Evolutionary conservation across 2,113 vertebrate genomes (phyloP).

Genomic region (Mixornis gularis): DNA sequence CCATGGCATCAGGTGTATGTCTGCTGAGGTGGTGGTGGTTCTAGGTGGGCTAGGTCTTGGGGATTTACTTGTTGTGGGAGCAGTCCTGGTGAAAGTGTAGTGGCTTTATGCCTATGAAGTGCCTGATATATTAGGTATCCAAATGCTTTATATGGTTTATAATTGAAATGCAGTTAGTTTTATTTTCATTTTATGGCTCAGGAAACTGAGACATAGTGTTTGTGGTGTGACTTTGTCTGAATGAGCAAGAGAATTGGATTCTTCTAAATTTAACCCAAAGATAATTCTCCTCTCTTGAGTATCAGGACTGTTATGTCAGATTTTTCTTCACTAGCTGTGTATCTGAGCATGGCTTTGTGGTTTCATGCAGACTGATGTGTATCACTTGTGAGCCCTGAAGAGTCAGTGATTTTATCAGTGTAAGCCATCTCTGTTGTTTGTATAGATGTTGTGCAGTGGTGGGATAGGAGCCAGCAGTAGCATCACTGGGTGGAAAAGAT

Average conservation of each 20-base stretch:
- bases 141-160: not conserved
- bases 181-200: not conserved
- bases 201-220: not conserved
- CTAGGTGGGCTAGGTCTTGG: not conserved
- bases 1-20: rapidly evolving
- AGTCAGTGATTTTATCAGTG: not conserved
- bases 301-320: not conserved
- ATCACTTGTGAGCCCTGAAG: not conserved
- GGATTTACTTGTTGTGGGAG: not conserved
- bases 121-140: not conserved
- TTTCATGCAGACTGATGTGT: not conserved
- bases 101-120: not conserved
- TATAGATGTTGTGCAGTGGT: not conserved
- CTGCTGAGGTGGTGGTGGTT: not conserved
- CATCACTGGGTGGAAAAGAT: not conserved
- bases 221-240: not conserved
- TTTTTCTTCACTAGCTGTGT: not conserved
- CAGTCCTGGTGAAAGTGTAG: not conserved
- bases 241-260: not conserved
- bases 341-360: not conserved
- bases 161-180: not conserved
- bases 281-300: not conserved
- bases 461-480: not conserved
- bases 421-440: not conserved
- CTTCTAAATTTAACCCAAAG: not conserved